Evolutionary conservation across 2,113 vertebrate genomes (phyloP).

Genomic region (Xiphorhynchus elegans): DNA sequence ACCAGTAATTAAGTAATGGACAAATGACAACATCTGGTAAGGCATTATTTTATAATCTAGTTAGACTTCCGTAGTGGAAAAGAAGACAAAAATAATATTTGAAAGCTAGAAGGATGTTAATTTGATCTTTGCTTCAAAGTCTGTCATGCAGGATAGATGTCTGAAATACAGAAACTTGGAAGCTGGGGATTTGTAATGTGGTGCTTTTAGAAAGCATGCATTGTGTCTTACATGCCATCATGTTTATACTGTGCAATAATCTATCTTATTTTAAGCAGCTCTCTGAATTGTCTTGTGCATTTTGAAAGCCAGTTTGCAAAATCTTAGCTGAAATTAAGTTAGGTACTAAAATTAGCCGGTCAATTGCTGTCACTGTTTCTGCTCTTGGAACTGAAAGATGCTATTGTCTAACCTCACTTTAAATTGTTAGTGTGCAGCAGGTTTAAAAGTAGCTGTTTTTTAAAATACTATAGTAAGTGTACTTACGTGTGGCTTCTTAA

Average conservation of each 20-base stretch:
- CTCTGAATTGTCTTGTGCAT: neutral
- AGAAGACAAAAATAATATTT: neutral
- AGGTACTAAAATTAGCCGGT: neutral
- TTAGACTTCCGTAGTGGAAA: neutral
- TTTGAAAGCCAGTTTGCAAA: neutral
- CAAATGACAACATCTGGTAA: conserved; percentile 31
- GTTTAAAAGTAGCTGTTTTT: neutral
- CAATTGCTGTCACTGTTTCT: neutral
- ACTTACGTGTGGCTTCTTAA: neutral
- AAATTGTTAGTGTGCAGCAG: neutral
- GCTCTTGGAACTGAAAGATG: neutral
- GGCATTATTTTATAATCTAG: conserved; percentile 21
- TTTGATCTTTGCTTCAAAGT: conserved; percentile 2
- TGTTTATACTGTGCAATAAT: neutral
- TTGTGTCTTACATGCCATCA: neutral
- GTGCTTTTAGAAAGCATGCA: neutral
- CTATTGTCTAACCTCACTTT: neutral
- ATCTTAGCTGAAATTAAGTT: neutral
- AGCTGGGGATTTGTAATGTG: neutral
- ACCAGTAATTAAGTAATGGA: conserved; percentile 41
- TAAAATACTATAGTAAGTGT: neutral
- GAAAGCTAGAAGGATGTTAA: neutral
- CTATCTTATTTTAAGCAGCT: neutral
- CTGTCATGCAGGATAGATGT: neutral
- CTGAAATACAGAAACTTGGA: neutral